Evolutionary conservation across 2,888 invertebrate species (phyloP), one percentile per base, ranked within the genome.

Genomic region (Lordiphosa fenestrarum): DNA sequence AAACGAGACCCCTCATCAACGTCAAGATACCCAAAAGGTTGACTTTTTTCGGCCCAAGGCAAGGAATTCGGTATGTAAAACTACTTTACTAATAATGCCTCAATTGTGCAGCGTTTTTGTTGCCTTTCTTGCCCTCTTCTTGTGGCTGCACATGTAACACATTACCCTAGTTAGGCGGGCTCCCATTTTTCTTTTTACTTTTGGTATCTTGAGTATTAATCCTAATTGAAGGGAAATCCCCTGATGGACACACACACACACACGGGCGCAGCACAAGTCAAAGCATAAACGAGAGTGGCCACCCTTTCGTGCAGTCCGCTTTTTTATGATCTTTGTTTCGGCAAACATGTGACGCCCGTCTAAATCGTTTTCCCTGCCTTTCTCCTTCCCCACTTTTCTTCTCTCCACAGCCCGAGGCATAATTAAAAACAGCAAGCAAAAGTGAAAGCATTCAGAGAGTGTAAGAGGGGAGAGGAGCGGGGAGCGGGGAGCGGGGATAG

Each of bases 221-320:
- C 85, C 86, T 86, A 86, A 87, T 87, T 87, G 86, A 87, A 86
- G 85, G 84, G 71, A 84, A 85, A 86, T 87, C 81, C 86, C 87
- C 60, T 82, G 75, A 82, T 85, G 78, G 75, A 75, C 81, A 81
- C 72, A 68, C 82, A 72, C 72, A 72, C 39, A 30, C 40, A 53
- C 59, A n/a, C 33, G n/a, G n/a, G n/a, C n/a, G 15, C 15, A 55
- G 41, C 42, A 65, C 55, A 59, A 66, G 54, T 48, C 39, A 55
- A 37, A 19, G 39, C 23, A 51, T 4, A 48, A 6, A 35, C n/a
- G 3, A n/a, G 5, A 74, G 76, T 59, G 67, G 64, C 63, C 75
- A 83, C 77, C 77, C 76, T 76, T 83, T 69, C 68, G 51, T 48
- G 21, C n/a, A 12, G 9, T 12, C 10, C 12, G n/a, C 19, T 39